Percentiles rank a stretch among this genome's conserved stretches.
These are phyloP conservation scores for Pseudotriccus pelzelni DNA, from an alignment of 2,797 vertebrate genomes.

Conservation along the genomic window DNA sequence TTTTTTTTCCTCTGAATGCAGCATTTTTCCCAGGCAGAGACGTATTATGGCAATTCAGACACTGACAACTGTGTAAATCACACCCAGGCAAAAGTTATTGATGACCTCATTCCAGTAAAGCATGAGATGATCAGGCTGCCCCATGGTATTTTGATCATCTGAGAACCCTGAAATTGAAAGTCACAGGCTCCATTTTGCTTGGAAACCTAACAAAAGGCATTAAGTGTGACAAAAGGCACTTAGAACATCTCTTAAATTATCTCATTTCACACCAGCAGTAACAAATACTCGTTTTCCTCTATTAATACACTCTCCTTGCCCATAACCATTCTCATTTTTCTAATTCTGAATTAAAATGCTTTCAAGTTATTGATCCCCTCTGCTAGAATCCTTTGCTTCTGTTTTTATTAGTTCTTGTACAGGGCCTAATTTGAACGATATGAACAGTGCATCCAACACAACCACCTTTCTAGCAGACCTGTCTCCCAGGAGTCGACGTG, in stretches of 20 bases:
- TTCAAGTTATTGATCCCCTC: slow-evolving; percentile 38
- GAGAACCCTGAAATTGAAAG: slow-evolving; percentile 59
- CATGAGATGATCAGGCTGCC: slow-evolving; percentile 58
- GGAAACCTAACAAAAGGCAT: slow-evolving; percentile 56
- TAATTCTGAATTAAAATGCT: slow-evolving; percentile 49
- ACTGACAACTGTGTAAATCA: slow-evolving; percentile 64
- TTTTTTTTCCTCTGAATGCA: not conserved
- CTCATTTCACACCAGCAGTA: slow-evolving; percentile 53
- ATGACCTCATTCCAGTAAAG: slow-evolving; percentile 59
- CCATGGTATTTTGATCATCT: slow-evolving; percentile 55
- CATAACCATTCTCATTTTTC: slow-evolving; percentile 39
- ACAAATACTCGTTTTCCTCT: slow-evolving; percentile 60
- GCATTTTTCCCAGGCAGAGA: slow-evolving; percentile 59
- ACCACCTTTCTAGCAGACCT: not conserved
- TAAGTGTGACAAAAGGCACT: slow-evolving; percentile 61
- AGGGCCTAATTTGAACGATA: not conserved
- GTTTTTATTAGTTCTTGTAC: slow-evolving; percentile 16
- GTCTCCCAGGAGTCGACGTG: not conserved
- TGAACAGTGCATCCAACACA: not conserved
- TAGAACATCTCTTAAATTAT: slow-evolving; percentile 47
- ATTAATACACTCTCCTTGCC: slow-evolving; percentile 45
- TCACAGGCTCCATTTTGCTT: slow-evolving; percentile 23
- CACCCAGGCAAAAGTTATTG: slow-evolving; percentile 38
- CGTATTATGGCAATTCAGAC: slow-evolving; percentile 57
- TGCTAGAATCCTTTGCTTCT: slow-evolving; percentile 1